A percentile compares a stretch with the other conserved stretches of the same genome.
These are phyloP conservation scores for Limonius californicus DNA, from an alignment of 1,140 invertebrate genomes.

Conservation along the genomic window DNA sequence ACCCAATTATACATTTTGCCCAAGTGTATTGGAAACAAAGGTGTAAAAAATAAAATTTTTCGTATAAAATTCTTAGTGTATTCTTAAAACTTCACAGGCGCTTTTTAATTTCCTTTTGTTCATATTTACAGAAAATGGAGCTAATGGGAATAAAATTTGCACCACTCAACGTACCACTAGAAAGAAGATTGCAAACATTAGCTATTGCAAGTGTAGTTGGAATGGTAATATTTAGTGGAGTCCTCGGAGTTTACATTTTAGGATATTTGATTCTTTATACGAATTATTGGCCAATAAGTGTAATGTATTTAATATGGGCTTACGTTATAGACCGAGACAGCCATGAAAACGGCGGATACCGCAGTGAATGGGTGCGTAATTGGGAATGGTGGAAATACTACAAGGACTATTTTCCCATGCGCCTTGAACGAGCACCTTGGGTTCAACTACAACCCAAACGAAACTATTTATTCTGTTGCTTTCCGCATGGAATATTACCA, in stretches of 20 bases:
- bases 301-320: constrained; percentile 68
- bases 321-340: constrained; percentile 29
- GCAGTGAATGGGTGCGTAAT: constrained; percentile 57
- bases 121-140: constrained; percentile 38
- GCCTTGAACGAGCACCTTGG: constrained; percentile 76
- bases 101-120: too few relatives aligned
- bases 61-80: too few relatives aligned
- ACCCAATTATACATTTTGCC: too few relatives aligned
- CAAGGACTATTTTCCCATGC: constrained; percentile 82
- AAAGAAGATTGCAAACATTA: constrained; percentile 74
- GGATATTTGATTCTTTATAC: constrained; percentile 53
- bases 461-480: too few relatives aligned
- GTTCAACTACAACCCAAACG: constrained; percentile 67
- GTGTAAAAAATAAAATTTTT: too few relatives aligned
- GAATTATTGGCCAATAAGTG: constrained; percentile 49
- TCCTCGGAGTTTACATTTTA: constrained; percentile 47
- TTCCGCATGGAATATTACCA: too few relatives aligned
- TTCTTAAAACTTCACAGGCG: too few relatives aligned
- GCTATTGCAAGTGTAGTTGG: constrained; percentile 66
- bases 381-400: too few relatives aligned
- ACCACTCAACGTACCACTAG: constrained; percentile 68
- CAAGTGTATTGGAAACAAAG: too few relatives aligned
- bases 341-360: constrained; percentile 30
- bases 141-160: constrained; percentile 63
- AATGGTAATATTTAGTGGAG: constrained; percentile 61